Percentiles rank a stretch among this genome's conserved stretches.
Evolutionary conservation across 2,888 invertebrate genomes (phyloP).

Genomic region (Erannis defoliaria): DNA sequence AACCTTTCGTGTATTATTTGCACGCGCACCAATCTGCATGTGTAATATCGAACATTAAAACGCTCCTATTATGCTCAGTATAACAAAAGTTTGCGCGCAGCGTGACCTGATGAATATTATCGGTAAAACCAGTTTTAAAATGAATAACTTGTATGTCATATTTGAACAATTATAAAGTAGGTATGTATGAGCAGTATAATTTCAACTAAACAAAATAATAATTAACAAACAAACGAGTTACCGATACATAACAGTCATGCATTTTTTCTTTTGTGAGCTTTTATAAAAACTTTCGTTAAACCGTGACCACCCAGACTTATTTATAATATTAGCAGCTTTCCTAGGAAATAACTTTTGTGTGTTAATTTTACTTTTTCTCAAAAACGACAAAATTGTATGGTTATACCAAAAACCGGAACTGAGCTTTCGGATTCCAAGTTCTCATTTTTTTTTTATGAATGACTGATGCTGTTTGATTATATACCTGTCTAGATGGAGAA

Average conservation of each 20-base stretch:
- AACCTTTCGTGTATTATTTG: slow-evolving; percentile 68
- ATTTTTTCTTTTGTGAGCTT: neutral
- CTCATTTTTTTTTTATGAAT: no score
- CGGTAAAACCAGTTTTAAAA: slow-evolving; percentile 55
- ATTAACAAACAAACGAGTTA: neutral
- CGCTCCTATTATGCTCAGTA: slow-evolving; percentile 61
- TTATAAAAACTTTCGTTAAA: no score
- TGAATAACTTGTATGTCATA: slow-evolving; percentile 51
- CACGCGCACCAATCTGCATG: slow-evolving; percentile 73
- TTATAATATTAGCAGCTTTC: no score
- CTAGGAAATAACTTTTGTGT: no score
- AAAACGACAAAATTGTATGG: no score
- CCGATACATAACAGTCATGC: neutral
- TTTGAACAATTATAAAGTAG: slow-evolving; percentile 29
- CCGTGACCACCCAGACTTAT: no score
- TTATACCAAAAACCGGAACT: no score
- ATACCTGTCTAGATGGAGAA: no score
- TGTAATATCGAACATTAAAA: slow-evolving; percentile 66
- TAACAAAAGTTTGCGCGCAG: slow-evolving; percentile 31
- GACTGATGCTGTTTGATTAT: no score
- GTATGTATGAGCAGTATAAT: slow-evolving; percentile 4
- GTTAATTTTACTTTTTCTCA: no score
- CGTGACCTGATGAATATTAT: slow-evolving; percentile 50
- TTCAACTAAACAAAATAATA: neutral
- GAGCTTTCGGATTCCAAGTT: no score